Percentiles rank a stretch among this genome's conserved stretches.
Evolutionary conservation across 2,888 invertebrate species (phyloP).

Genomic region (Cylloceria caligata): DNA sequence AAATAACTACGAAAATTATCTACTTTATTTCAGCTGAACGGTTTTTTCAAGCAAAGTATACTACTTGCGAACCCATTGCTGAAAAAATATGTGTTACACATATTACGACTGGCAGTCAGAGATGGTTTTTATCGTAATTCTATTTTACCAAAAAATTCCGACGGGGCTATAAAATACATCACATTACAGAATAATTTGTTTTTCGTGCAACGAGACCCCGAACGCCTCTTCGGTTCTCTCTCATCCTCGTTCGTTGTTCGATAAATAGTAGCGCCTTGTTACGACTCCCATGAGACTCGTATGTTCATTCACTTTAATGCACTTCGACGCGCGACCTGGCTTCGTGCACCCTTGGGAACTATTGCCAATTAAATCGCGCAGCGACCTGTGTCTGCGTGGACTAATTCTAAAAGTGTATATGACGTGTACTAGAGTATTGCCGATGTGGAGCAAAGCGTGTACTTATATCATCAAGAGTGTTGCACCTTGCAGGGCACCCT

Average conservation of each 20-base stretch:
- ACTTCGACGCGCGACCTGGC: slow-evolving; percentile 56
- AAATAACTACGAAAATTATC: background rate
- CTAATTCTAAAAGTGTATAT: slow-evolving; percentile 37
- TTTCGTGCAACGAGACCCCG: slow-evolving; percentile 49
- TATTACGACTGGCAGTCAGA: background rate
- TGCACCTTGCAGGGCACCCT: background rate
- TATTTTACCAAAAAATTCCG: slow-evolving; percentile 1
- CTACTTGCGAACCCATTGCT: background rate
- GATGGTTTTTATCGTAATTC: background rate
- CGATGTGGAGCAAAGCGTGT: background rate
- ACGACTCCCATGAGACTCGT: slow-evolving; percentile 73
- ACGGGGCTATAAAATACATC: slow-evolving; percentile 17
- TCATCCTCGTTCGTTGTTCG: slow-evolving; percentile 55
- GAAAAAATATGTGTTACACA: background rate
- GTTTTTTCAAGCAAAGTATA: background rate
- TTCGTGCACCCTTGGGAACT: slow-evolving; percentile 65
- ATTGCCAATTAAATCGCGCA: slow-evolving; percentile 75
- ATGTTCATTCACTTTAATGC: slow-evolving; percentile 77
- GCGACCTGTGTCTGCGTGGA: slow-evolving; percentile 44
- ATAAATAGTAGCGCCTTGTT: slow-evolving; percentile 72
- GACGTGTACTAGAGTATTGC: background rate
- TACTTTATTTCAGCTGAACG: background rate
- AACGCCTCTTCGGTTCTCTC: slow-evolving; percentile 41
- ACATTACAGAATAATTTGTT: slow-evolving; percentile 41
- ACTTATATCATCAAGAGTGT: background rate